phyloP scores from a whole-genome alignment of 1,140 invertebrate species.

The Hetaerina americana region DNA sequence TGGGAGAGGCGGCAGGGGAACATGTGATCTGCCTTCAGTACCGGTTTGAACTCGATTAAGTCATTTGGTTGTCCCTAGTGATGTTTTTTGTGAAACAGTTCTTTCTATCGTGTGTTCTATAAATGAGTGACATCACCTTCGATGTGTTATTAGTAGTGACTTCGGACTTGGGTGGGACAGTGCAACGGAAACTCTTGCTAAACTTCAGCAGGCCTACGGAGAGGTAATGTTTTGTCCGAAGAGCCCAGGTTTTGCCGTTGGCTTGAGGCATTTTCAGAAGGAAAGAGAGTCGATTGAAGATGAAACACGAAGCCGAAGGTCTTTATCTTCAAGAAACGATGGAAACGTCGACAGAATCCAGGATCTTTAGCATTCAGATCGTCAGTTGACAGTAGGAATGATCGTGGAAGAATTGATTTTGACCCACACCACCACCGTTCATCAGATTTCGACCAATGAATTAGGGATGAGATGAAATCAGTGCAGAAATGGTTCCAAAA shows the following conservation, averaged over 20 bases:
- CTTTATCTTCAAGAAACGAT: slow-evolving; percentile 14
- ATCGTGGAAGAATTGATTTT: slow-evolving; percentile 9
- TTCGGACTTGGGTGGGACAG: slow-evolving; percentile 18
- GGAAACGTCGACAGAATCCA: slow-evolving; percentile 14
- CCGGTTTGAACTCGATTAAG: not conserved
- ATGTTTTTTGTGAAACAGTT: not conserved
- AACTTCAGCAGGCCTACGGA: slow-evolving; percentile 12
- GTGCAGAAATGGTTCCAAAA: slow-evolving; percentile 10
- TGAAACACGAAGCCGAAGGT: slow-evolving; percentile 11
- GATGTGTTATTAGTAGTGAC: slow-evolving; percentile 18
- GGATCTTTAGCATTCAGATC: slow-evolving; percentile 13
- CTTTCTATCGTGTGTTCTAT: slow-evolving; percentile 9
- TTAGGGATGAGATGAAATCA: not conserved
- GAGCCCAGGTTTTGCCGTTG: slow-evolving; percentile 13
- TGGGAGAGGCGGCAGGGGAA: no score
- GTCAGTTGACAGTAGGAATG: slow-evolving; percentile 9
- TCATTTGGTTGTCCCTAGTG: not conserved
- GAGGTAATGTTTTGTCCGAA: slow-evolving; percentile 13
- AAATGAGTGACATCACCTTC: slow-evolving; percentile 7
- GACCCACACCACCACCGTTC: slow-evolving; percentile 12
- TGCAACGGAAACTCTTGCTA: no score
- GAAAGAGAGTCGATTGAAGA: slow-evolving; percentile 16
- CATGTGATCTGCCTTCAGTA: not conserved
- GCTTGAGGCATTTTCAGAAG: slow-evolving; percentile 16
- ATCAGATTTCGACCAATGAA: slow-evolving; percentile 15